phyloP scores from a whole-genome alignment of 2,888 invertebrate species.

The Tipula vernalis region DNA sequence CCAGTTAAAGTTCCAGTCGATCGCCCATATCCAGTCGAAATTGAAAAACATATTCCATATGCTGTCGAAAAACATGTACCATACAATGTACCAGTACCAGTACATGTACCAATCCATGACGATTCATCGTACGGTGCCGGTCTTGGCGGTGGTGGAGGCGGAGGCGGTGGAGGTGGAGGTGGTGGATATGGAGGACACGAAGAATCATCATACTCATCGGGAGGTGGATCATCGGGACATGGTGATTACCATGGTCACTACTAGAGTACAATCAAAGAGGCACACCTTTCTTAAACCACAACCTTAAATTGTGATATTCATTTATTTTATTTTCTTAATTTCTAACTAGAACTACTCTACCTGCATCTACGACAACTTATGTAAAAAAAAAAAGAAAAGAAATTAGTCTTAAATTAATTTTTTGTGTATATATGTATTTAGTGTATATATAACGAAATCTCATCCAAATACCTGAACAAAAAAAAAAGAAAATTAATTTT shows the following conservation, averaged over 20 bases:
- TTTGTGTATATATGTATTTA: not conserved
- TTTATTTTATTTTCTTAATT: not conserved
- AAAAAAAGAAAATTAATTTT: not conserved
- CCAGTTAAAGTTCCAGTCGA: constrained; percentile 50
- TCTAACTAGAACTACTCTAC: not conserved
- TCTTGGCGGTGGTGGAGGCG: not conserved
- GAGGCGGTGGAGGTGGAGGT: not conserved
- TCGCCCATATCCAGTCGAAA: constrained; percentile 48
- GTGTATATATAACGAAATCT: not conserved
- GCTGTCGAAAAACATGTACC: constrained; percentile 53
- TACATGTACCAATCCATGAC: constrained; percentile 20
- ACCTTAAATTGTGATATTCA: not conserved
- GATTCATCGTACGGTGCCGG: not conserved
- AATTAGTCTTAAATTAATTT: not conserved
- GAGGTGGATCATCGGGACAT: not conserved
- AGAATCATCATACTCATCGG: not conserved
- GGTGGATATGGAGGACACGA: too few relatives aligned
- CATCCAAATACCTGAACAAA: not conserved
- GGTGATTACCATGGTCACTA: not conserved
- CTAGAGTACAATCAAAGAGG: not conserved
- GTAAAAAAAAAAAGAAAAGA: not conserved
- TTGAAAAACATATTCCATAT: constrained; percentile 46
- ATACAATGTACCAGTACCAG: constrained; percentile 42
- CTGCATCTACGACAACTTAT: not conserved
- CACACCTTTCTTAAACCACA: not conserved